phyloP scores from a whole-genome alignment of 92 coral and sea anemone genomes.

The Palythoa heliodiscus region DNA sequence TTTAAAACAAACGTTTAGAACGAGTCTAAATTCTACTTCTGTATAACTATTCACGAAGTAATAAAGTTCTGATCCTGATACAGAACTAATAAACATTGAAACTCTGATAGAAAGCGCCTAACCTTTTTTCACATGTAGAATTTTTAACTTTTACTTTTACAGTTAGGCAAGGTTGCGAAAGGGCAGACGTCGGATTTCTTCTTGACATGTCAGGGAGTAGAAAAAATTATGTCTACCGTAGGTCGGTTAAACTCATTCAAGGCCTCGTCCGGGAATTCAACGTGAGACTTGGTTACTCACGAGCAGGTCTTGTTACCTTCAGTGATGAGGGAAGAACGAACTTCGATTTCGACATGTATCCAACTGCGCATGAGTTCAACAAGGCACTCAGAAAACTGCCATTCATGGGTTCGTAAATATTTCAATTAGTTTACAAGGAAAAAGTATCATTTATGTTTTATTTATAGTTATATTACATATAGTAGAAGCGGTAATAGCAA shows the following conservation, averaged over 20 bases:
- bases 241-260: slow-evolving; percentile 3
- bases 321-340: slow-evolving; percentile 6
- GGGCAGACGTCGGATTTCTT: slow-evolving; percentile 36
- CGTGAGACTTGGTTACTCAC: slow-evolving; percentile 10
- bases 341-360: slow-evolving; percentile 16
- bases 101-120: too few relatives aligned
- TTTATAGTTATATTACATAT: not conserved
- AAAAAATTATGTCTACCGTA: not conserved
- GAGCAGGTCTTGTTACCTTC: slow-evolving; percentile 39
- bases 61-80: too few relatives aligned
- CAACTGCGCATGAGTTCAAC: slow-evolving; percentile 14
- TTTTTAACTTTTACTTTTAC: not conserved
- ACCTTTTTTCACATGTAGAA: too few relatives aligned
- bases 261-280: slow-evolving; percentile 33
- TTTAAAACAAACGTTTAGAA: too few relatives aligned
- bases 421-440: not conserved
- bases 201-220: slow-evolving; percentile 16
- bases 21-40: too few relatives aligned
- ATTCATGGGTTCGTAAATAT: not conserved
- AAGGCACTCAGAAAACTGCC: slow-evolving; percentile 4
- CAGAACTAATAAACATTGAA: too few relatives aligned
- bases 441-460: not conserved
- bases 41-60: too few relatives aligned
- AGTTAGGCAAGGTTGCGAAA: not conserved
- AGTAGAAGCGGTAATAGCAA: not conserved